Conservation (phyloP, 2,888 invertebrate species). For the Bembecia ichneumoniformis region DNA sequence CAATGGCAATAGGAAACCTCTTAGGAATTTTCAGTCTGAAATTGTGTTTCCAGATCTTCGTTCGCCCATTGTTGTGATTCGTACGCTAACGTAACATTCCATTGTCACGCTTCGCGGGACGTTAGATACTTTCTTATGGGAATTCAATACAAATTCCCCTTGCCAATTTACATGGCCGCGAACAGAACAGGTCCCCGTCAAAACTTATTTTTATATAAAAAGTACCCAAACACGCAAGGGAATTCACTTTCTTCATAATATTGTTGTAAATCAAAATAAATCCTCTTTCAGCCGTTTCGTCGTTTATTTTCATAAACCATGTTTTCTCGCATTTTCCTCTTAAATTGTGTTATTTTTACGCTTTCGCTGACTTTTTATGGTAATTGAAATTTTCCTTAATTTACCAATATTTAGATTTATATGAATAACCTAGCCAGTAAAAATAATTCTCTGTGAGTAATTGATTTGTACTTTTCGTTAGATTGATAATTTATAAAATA, state of each 20-base stretch:
- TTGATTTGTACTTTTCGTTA: too few relatives aligned
- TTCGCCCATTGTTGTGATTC: too few relatives aligned
- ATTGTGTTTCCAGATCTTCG: neutral
- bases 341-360: neutral
- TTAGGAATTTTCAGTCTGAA: too few relatives aligned
- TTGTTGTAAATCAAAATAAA: slow-evolving; percentile 14
- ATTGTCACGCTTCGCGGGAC: slow-evolving; percentile 1
- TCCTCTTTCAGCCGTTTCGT: slow-evolving; percentile 7
- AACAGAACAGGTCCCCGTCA: slow-evolving; percentile 20
- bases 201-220: slow-evolving; percentile 31
- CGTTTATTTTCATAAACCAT: slow-evolving; percentile 10
- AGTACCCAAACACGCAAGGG: slow-evolving; percentile 10
- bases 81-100: neutral
- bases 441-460: neutral
- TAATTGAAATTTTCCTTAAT: neutral
- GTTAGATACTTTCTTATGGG: slow-evolving; percentile 22
- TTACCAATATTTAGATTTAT: neutral
- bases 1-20: too few relatives aligned
- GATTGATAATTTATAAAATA: too few relatives aligned
- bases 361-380: neutral
- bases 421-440: neutral
- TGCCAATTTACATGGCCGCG: slow-evolving; percentile 31
- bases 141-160: slow-evolving; percentile 34
- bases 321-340: neutral
- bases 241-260: slow-evolving; percentile 10